Base-by-base conservation (phyloP, 2,797 vertebrate species). In the Amniataba percoides region DNA sequence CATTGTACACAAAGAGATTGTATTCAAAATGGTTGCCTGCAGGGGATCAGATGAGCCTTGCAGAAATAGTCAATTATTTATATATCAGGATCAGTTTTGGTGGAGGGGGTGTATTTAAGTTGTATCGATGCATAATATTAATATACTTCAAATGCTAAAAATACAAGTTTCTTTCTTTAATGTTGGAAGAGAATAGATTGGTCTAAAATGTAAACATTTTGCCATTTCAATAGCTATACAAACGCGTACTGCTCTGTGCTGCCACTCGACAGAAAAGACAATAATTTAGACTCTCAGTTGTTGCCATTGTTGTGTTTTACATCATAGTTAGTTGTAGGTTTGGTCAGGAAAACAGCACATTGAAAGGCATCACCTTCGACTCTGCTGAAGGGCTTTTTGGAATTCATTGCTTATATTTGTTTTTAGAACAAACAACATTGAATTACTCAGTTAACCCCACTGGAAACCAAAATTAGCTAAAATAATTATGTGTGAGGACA, bases 21-120 rank as follows among this genome's bases (percentile, higher is more conserved):
- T 13, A 19, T 51, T 40, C 31, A 18, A 63, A 39, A 49, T 42
- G 21, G 21, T 43, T 40, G 45, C 49, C 71, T 57, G 57, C 57
- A 34, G 49, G 42, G 31, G 45, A 56, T 46, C 64, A 25, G 12
- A 45, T 51, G 61, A 59, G 46, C 19, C 36, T 48, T 67, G 34
- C 52, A 48, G 39, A 51, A 25, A 57, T 48, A 58, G 45, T 43
- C 42, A 13, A 25, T 36, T 40, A 31, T 65, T 65, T 48, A 25
- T 21, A 49, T 31, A 49, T 15, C 40, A 43, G 13, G 36, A 27
- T 34, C 52, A 27, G 64, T 31, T 27, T 23, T 10, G 8, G 18
- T 31, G 27, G 27, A 31, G 15, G 8, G 57, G 7, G 58, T 43
- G 25, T 16, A 6, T 39, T 51, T 39, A 13, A 21, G 18, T n/a